Conservation (phyloP, 2,888 invertebrate genomes). For the Choreutis nemorana region DNA sequence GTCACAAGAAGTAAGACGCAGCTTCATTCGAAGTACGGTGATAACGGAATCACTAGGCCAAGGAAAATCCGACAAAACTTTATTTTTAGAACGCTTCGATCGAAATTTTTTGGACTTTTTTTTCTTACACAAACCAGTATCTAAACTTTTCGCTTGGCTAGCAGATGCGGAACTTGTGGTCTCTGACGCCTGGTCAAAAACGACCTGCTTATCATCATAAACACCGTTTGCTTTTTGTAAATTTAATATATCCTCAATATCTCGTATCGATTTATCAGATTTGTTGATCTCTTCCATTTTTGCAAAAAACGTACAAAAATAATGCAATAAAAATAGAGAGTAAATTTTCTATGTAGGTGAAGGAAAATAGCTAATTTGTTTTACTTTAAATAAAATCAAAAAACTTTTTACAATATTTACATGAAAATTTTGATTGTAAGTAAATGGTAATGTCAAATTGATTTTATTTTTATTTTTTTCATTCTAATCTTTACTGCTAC, state of each 20-base stretch:
- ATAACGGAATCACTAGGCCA: conserved; percentile 69
- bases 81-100: conserved; percentile 24
- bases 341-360: too few species aligned
- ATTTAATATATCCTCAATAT: conserved; percentile 56
- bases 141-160: conserved; percentile 31
- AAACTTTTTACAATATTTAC: too few species aligned
- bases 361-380: not conserved
- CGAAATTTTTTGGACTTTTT: conserved; percentile 29
- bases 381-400: too few species aligned
- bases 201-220: conserved; percentile 36
- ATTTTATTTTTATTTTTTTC: too few species aligned
- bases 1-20: conserved; percentile 29
- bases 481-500: too few species aligned
- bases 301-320: too few species aligned
- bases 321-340: too few species aligned
- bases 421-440: too few species aligned
- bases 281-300: too few species aligned
- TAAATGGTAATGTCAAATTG: too few species aligned
- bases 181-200: conserved; percentile 34
- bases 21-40: conserved; percentile 63
- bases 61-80: conserved; percentile 36
- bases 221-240: conserved; percentile 50
- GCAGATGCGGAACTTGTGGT: conserved; percentile 26
- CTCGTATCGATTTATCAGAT: too few species aligned
- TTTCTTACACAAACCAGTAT: conserved; percentile 32